Percentiles rank a stretch among this genome's conserved stretches.
Evolutionary conservation across 2,113 vertebrate species (phyloP).

Genomic region (Stigmatopora argus): DNA sequence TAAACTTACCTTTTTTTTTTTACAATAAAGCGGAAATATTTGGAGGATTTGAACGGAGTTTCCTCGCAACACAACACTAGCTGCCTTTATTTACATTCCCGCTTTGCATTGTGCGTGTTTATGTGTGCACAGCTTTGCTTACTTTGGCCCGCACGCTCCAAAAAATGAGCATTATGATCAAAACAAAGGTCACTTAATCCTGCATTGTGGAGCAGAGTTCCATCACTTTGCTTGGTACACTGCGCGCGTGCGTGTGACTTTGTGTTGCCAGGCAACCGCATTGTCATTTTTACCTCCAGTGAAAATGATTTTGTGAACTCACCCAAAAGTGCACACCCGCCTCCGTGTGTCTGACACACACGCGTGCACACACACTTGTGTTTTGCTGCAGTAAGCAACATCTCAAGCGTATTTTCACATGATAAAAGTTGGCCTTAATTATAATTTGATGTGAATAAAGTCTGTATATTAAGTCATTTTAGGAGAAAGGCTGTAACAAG

Average conservation of each 20-base stretch:
- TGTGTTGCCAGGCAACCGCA: constrained; percentile 61
- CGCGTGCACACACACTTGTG: constrained; percentile 11
- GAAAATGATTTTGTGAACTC: constrained; percentile 4
- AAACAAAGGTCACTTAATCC: constrained; percentile 56
- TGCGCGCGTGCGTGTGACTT: constrained; percentile 11
- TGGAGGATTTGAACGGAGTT: too few species aligned
- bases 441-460: not conserved
- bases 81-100: constrained; percentile 10
- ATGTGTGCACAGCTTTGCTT: constrained; percentile 56
- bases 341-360: constrained; percentile 1
- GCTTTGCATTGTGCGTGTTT: not conserved
- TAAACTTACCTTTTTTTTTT: too few species aligned
- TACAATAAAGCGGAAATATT: too few species aligned
- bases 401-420: constrained; percentile 9
- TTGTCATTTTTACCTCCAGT: constrained; percentile 30
- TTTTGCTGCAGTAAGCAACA: constrained; percentile 38
- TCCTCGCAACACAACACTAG: too few species aligned
- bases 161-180: constrained; percentile 36
- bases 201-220: constrained; percentile 15
- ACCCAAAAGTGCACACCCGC: not conserved
- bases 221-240: constrained; percentile 15
- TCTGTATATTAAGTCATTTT: not conserved
- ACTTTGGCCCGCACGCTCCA: constrained; percentile 35
- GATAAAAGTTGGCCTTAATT: not conserved
- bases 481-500: not conserved